Base-by-base conservation (phyloP, 2,113 vertebrate species). In the Pseudorhombus dupliciocellatus region DNA sequence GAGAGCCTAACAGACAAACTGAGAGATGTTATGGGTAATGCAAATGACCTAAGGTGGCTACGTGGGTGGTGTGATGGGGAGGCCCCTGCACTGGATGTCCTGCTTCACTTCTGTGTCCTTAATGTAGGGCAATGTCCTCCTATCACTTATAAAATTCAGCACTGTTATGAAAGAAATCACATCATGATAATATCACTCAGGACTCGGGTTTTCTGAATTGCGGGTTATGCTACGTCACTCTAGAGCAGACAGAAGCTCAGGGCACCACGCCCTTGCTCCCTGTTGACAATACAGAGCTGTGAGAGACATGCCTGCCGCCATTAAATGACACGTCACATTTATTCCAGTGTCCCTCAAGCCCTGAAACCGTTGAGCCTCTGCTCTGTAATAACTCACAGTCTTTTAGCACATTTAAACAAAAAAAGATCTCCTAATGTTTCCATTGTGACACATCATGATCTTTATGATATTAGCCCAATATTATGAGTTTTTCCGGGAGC, bases 31-130 rank as follows among this genome's bases (percentile, higher is more conserved):
- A 44, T 34, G 22, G 53, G 70, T 60, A 64, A 72, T 56, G 75
- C 48, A 64, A 61, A 73, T 65, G 24, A 58, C 79, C 82, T 8
- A 61, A 44, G 77, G 72, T 70, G 72, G 51, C 42, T 59, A 37
- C 20, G 73, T 75, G 85, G 77, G 77, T 14, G 64, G 56, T 20
- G 24, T 3, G 30, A 70, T 52, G 58, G 66, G 87, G 88, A 75
- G 70, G 71, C 81, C 86, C 84, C 77, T 56, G 70, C 16, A 40
- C 68, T 75, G 30, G 34, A 59, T 50, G 69, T 76, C 24, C 58
- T 44, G 70, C 66, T 48, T 16, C 70, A 87, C 81, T 51, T 69
- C 12, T 15, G 9, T 63, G 15, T 58, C 26, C 58, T 72, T 60
- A 59, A 61, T 55, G 42, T 58, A 62, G 48, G 25, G 26, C 44